Percentiles rank a stretch among this genome's conserved stretches.
These are phyloP conservation scores for Oncorhynchus mykiss DNA, from an alignment of 2,113 vertebrate genomes.

Conservation along the genomic window DNA sequence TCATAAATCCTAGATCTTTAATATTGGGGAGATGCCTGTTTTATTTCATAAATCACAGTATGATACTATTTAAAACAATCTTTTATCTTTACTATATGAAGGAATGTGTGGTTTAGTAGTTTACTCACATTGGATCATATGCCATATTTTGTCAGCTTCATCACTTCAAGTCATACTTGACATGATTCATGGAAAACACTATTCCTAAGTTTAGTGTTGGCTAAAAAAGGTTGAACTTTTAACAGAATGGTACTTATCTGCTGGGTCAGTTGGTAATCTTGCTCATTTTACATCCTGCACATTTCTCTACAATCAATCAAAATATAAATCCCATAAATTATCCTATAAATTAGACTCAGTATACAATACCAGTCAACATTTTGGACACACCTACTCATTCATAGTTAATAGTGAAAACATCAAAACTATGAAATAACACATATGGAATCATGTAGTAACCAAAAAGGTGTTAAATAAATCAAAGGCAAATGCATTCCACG, in stretches of 20 bases:
- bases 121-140: background rate
- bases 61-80: background rate
- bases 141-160: background rate
- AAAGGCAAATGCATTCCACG: too few species aligned
- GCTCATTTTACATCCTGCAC: slow-evolving; percentile 9
- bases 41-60: background rate
- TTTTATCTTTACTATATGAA: too few species aligned
- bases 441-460: too few species aligned
- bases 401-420: too few species aligned
- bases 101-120: background rate
- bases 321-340: too few species aligned
- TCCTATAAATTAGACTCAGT: too few species aligned
- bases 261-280: slow-evolving; percentile 48
- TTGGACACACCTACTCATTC: too few species aligned
- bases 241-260: background rate
- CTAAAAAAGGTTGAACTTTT: background rate
- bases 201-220: background rate
- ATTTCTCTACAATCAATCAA: too few species aligned
- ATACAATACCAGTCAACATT: too few species aligned
- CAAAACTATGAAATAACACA: too few species aligned
- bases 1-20: background rate
- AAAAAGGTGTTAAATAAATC: too few species aligned
- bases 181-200: background rate
- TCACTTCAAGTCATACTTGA: background rate
- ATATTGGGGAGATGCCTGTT: background rate